Percentiles rank a stretch among this genome's conserved stretches.
These are phyloP conservation scores for Fragum fragum DNA, from an alignment of 2,888 invertebrate genomes.

Conservation along the genomic window DNA sequence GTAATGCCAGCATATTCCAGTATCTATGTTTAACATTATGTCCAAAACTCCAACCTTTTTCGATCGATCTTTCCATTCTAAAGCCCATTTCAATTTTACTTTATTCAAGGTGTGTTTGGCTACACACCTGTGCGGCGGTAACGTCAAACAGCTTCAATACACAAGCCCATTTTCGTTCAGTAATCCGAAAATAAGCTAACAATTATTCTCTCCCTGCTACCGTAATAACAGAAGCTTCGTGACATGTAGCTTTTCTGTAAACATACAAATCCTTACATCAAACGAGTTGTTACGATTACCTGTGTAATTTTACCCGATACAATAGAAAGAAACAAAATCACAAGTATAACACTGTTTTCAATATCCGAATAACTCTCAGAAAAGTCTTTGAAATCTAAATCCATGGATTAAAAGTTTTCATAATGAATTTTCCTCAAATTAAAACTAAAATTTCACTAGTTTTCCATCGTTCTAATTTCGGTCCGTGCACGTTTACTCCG, in stretches of 20 bases:
- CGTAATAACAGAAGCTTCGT: conserved; percentile 46
- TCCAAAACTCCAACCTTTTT: not conserved
- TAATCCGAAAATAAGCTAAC: conserved; percentile 38
- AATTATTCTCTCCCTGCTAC: conserved; percentile 10
- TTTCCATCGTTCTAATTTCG: conserved; percentile 18
- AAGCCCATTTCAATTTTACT: not conserved
- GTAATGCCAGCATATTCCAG: conserved; percentile 64
- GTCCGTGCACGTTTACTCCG: conserved; percentile 54
- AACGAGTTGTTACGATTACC: conserved; percentile 52
- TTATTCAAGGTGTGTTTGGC: conserved; percentile 4
- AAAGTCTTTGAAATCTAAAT: not conserved
- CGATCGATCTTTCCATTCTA: conserved; percentile 19
- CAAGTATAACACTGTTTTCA: not conserved
- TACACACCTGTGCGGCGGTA: conserved; percentile 47
- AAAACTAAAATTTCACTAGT: conserved; percentile 14
- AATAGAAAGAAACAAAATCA: not conserved
- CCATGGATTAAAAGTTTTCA: conserved; percentile 3
- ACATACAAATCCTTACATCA: conserved; percentile 60
- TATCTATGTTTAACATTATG: conserved; percentile 41
- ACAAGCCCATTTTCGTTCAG: conserved; percentile 28
- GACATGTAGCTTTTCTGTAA: conserved; percentile 58
- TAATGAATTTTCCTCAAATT: conserved; percentile 11
- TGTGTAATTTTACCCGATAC: conserved; percentile 26
- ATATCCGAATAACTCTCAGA: not conserved
- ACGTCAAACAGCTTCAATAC: conserved; percentile 33